Percentiles rank a stretch among this genome's conserved stretches.
Conservation (phyloP, 2,113 vertebrate species). For the Urocitellus parryii region DNA sequence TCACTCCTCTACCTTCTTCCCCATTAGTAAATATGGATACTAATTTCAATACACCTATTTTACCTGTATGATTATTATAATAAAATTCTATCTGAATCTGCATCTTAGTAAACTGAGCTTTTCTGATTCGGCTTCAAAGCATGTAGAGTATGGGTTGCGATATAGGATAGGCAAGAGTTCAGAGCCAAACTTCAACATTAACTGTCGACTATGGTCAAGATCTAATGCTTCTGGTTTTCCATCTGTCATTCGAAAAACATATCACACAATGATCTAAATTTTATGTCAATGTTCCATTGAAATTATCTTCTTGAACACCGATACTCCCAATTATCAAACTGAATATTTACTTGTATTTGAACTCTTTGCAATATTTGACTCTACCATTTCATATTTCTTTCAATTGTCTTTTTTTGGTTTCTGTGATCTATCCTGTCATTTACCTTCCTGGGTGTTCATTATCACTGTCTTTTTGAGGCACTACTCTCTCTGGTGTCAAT, state of each 20-base stretch:
- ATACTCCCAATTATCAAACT: background rate
- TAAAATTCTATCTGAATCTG: background rate
- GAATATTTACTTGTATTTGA: background rate
- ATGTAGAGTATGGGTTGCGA: background rate
- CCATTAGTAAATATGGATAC: background rate
- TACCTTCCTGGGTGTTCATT: background rate
- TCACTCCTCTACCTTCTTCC: background rate
- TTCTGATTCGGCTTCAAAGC: background rate
- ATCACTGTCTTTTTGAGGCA: background rate
- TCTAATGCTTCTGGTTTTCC: background rate
- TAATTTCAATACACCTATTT: background rate
- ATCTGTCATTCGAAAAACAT: background rate
- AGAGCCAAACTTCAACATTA: background rate
- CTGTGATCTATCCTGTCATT: background rate
- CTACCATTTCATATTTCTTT: background rate
- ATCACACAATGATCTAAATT: background rate
- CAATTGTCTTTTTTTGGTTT: background rate
- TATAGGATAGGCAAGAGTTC: background rate
- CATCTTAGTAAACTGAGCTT: background rate
- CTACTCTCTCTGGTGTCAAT: background rate
- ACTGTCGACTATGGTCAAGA: too few relatives aligned
- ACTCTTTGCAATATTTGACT: slow-evolving; percentile 8
- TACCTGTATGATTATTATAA: background rate
- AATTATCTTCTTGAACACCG: background rate
- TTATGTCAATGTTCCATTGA: background rate